phyloP scores from a whole-genome alignment of 2,113 vertebrate species.

The Oenanthe oenanthe region DNA sequence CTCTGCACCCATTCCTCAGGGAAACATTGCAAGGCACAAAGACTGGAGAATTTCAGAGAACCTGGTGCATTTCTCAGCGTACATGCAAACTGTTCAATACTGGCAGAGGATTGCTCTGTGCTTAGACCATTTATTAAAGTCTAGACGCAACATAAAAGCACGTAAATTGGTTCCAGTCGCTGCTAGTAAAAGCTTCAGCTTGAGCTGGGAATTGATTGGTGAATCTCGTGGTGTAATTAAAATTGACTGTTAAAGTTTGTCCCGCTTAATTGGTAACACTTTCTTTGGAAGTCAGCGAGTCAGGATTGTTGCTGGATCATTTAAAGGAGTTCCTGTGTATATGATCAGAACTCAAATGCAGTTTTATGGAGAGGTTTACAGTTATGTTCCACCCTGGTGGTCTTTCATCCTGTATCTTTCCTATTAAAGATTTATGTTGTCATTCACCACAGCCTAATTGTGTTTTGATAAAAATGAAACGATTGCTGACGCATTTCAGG shows the following conservation, averaged over 20 bases:
- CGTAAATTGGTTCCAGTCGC: conserved; percentile 87
- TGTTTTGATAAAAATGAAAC: conserved; percentile 81
- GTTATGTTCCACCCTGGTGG: conserved; percentile 82
- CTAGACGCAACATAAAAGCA: conserved; percentile 98
- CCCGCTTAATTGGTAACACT: conserved; percentile 82
- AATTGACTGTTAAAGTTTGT: conserved; percentile 83
- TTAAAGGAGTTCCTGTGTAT: conserved; percentile 80
- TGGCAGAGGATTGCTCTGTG: conserved; percentile 78
- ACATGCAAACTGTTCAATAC: conserved; percentile 76
- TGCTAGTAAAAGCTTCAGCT: conserved; percentile 83
- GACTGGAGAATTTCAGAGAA: conserved; percentile 15
- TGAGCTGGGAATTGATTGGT: conserved; percentile 79
- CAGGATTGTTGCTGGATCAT: conserved; percentile 76
- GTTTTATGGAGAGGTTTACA: conserved; percentile 82
- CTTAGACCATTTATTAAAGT: conserved; percentile 96
- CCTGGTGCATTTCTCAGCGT: conserved; percentile 52
- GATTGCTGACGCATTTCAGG: conserved; percentile 79
- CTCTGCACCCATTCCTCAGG: not conserved
- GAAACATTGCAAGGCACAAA: not conserved
- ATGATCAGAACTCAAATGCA: conserved; percentile 79
- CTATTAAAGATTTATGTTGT: conserved; percentile 83
- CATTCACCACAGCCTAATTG: conserved; percentile 83
- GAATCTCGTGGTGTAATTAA: conserved; percentile 80
- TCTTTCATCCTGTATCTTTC: conserved; percentile 80
- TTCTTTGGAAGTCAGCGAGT: conserved; percentile 77